Base-by-base conservation (phyloP, 2,113 vertebrate species). In the Bufo gargarizans region DNA sequence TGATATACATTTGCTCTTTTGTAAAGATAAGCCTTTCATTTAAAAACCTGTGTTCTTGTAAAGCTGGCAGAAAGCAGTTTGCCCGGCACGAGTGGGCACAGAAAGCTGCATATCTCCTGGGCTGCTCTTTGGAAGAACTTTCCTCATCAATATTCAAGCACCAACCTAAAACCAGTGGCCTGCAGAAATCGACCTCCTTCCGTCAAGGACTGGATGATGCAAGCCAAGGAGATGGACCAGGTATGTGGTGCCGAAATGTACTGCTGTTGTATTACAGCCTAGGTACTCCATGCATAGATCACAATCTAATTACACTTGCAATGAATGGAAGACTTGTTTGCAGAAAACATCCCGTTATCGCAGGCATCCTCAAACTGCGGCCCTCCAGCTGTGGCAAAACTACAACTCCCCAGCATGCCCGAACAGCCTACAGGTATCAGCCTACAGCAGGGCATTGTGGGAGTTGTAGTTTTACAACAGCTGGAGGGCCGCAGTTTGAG, bases 81-180 rank as follows among this genome's bases (percentile, higher is more conserved):
- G 98, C 98, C 1, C 96, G 96, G 19, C 98, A 99, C 0, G 98
- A 99, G 87, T 99, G 97, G 98, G 98, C 98, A 63, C 98, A 99
- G 94, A 99, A 99, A 89, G 97, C 98, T 0, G 97, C 98, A 0
- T 99, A 99, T 92, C 94, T 99, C 80, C 90, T 98, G 92, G 97
- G 97, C 90, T 98, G 93, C 91, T 96, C 93, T 81, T 92, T 99
- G 91, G 98, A 99, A 91, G 98, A 99, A 89, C 95, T 99, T 69
- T 99, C 98, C 90, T 98, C 98, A 0, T 93, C 97, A 77, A 96
- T 99, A 93, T 99, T 99, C 92, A 99, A 98, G 91, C 97, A 97
- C 87, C 97, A 98, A 86, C 91, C 94, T 90, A 98, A 98, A 93
- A 94, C 96, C 69, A 93, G 95, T 86, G 93, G 94, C 87, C 92